Evolutionary conservation across 2,797 vertebrate genomes (phyloP).

Genomic region (Toxotes lorentzi): DNA sequence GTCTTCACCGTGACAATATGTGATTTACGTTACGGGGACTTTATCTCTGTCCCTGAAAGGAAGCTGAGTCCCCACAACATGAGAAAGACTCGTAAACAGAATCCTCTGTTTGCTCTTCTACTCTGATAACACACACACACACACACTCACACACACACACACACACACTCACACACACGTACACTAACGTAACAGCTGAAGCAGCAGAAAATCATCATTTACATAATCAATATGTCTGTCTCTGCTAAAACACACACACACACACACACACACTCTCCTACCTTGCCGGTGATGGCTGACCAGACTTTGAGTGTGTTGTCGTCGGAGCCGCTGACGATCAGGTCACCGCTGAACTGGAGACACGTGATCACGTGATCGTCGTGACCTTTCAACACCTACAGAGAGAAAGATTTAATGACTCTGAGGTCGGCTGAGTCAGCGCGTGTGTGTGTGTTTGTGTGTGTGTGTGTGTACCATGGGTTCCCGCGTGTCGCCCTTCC

Average conservation of each 20-base stretch:
- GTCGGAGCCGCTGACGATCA: slow-evolving; percentile 95
- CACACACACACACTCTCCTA: slow-evolving; percentile 64
- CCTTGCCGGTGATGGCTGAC: slow-evolving; percentile 94
- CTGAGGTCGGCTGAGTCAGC: fast-evolving
- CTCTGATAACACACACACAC: too few relatives aligned
- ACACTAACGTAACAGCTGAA: not conserved
- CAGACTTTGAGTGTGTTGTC: slow-evolving; percentile 98
- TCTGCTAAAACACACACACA: slow-evolving; percentile 11
- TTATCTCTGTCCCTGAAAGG: too few relatives aligned
- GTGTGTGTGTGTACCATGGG: slow-evolving; percentile 85
- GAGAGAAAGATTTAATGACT: not conserved
- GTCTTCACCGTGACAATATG: too few relatives aligned
- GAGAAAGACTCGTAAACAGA: too few relatives aligned
- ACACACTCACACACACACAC: too few relatives aligned
- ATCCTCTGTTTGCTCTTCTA: too few relatives aligned
- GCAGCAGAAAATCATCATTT: not conserved
- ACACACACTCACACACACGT: too few relatives aligned
- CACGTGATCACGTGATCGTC: slow-evolving; percentile 97
- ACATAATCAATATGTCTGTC: slow-evolving; percentile 8
- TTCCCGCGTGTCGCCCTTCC: slow-evolving; percentile 89
- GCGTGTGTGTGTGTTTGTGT: not conserved
- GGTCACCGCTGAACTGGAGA: slow-evolving; percentile 94
- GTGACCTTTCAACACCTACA: slow-evolving; percentile 93
- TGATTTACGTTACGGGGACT: too few relatives aligned
- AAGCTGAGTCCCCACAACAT: too few relatives aligned